These are phyloP conservation scores for Paedocypris micromegethes DNA, from an alignment of 2,797 vertebrate genomes.

Conservation along the genomic window DNA sequence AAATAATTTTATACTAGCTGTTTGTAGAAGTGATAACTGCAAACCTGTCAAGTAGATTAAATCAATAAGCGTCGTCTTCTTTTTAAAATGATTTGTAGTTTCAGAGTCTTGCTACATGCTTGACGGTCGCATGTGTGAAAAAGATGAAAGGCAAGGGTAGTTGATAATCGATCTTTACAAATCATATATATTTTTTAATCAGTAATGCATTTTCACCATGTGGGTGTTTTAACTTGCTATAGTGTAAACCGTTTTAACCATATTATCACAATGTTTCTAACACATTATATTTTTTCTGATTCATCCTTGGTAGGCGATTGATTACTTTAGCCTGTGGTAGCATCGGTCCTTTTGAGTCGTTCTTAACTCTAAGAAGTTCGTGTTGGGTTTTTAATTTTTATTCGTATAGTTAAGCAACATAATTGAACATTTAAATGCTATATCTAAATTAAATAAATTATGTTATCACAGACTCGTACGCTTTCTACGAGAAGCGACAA, in stretches of 20 bases:
- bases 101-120: background rate
- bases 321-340: constrained; percentile 38
- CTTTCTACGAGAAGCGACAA: background rate
- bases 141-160: constrained; percentile 4
- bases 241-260: too few species aligned
- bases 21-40: too few species aligned
- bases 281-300: background rate
- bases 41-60: too few species aligned
- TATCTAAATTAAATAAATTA: too few species aligned
- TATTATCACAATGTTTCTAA: too few species aligned
- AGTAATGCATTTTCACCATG: too few species aligned
- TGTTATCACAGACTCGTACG: background rate
- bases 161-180: constrained; percentile 1
- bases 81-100: background rate
- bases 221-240: too few species aligned
- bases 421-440: too few species aligned
- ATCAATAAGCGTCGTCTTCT: background rate
- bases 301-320: background rate
- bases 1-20: too few species aligned
- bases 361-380: too few species aligned
- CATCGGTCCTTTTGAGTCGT: background rate
- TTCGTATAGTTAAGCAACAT: too few species aligned
- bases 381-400: too few species aligned
- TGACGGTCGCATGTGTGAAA: constrained; percentile 16
- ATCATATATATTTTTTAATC: background rate